Base-by-base conservation (phyloP, 1,140 invertebrate genomes). In the Stenopsyche tienmushanensis region DNA sequence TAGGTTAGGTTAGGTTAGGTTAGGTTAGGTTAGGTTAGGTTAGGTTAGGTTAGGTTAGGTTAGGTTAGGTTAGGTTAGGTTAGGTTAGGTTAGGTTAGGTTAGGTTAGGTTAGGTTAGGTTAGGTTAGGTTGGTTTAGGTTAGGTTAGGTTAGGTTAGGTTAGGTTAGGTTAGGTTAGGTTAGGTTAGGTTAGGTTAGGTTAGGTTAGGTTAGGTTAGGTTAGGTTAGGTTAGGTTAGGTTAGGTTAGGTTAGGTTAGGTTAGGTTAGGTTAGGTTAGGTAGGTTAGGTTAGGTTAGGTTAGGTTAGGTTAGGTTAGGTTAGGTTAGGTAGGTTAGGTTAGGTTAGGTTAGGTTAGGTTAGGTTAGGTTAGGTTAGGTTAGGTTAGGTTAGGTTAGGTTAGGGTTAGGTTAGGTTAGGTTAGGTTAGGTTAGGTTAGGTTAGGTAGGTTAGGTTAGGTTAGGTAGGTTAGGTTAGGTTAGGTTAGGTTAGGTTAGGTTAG, bases 401-500 rank as follows among this genome's bases (percentile, higher is more conserved):
- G 67, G n/a, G 62, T 57, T 64, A 64, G 50, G 62, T 64, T 34
- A 7, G 29, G 5, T 7, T 64, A 64, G 50, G 62, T 64, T 64
- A 58, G 62, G 62, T 64, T 64, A 64, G 62, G 62, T 64, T 73
- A 69, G 66, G 72, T 72, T 73, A 70, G 69, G 72, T 72, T 72
- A 65, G 67, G 66, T 72, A 70, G 70, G 66, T 67, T 72, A 70
- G 62, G 64, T 67, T 73, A 64, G 72, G 63, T 70, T 72, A 69
- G 69, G 73, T 72, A 62, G 72, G 67, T 72, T 73, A 66, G 72
- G 72, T 70, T 70, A 69, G 68, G 68, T 69, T 70, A 71, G 60
- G 67, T 70, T 71, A 69, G 54, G 49, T 71, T 71, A 71, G 69
- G 68, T 70, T 71, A 71, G 70, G 70, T 71, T 71, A 71, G 71